Conservation (phyloP, 2,888 invertebrate genomes). For the Germaria angustata region DNA sequence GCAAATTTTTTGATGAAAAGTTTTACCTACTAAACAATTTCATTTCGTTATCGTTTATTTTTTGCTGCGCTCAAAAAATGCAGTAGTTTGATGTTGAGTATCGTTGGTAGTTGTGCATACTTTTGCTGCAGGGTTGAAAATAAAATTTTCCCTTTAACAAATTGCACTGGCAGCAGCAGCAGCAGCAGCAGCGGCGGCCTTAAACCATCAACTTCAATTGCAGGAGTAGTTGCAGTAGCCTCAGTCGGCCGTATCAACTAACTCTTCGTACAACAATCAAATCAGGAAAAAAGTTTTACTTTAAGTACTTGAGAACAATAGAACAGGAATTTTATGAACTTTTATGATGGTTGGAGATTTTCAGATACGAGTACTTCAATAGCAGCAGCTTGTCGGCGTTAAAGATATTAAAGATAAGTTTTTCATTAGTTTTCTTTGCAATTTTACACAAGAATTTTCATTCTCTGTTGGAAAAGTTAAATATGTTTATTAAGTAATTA, state of each 20-base stretch:
- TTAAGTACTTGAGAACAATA: conserved; percentile 59
- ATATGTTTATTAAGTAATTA: conserved; percentile 77
- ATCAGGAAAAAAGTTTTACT: conserved; percentile 33
- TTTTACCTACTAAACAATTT: conserved; percentile 63
- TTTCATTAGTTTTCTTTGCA: neutral
- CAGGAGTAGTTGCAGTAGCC: conserved; percentile 5
- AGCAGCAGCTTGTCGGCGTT: conserved; percentile 23
- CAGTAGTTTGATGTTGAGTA: conserved; percentile 21
- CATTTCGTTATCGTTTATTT: conserved; percentile 33
- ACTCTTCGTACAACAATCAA: conserved; percentile 25
- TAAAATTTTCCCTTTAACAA: conserved; percentile 50
- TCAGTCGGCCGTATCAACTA: neutral
- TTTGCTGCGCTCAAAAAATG: conserved; percentile 16
- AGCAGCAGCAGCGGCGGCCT: conserved; percentile 48
- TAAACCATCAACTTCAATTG: conserved; percentile 31
- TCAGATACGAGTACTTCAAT: conserved; percentile 15
- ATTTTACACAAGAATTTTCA: conserved; percentile 21
- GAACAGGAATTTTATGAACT: conserved; percentile 51
- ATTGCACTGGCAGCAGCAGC: conserved; percentile 42
- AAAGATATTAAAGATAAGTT: conserved; percentile 51
- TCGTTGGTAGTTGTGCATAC: conserved; percentile 7
- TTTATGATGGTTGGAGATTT: conserved; percentile 41
- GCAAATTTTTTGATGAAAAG: conserved; percentile 49
- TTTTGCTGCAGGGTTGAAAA: conserved; percentile 45
- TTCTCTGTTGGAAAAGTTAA: conserved; percentile 58